phyloP scores from a whole-genome alignment of 2,797 vertebrate genomes.

The Tangara arthus region DNA sequence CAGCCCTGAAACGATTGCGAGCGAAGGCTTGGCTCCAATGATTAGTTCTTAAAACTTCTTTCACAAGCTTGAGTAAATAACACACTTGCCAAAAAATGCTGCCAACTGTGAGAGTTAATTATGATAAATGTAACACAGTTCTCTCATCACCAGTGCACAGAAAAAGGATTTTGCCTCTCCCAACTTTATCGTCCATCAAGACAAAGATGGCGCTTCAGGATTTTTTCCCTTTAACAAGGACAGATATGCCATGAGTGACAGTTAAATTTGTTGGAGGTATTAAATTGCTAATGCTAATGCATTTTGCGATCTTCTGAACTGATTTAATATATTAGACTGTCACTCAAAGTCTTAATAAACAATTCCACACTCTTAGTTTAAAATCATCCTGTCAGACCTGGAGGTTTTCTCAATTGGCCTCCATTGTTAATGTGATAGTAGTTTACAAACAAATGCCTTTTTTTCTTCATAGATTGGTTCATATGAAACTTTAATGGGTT shows the following conservation, averaged over 20 bases:
- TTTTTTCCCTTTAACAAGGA: conserved; percentile 64
- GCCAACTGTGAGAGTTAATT: conserved; percentile 66
- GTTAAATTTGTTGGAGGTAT: conserved; percentile 81
- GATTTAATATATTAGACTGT: conserved; percentile 82
- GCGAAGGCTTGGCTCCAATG: conserved; percentile 34
- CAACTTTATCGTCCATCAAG: conserved; percentile 58
- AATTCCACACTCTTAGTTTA: conserved; percentile 67
- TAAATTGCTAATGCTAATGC: conserved; percentile 80
- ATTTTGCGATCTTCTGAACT: conserved; percentile 80
- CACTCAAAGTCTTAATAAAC: conserved; percentile 82
- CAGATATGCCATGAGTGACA: conserved; percentile 78
- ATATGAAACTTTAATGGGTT: conserved; percentile 48
- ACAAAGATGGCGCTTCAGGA: conserved; percentile 47
- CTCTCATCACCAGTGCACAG: not conserved
- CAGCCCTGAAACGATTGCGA: conserved; percentile 41
- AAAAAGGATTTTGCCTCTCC: conserved; percentile 60
- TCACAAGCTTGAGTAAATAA: conserved; percentile 39
- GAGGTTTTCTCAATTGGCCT: conserved; percentile 65
- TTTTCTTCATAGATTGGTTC: conserved; percentile 27
- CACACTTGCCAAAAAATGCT: conserved; percentile 50
- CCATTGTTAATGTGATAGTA: conserved; percentile 61
- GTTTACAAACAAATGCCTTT: conserved; percentile 74
- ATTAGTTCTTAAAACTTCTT: conserved; percentile 60
- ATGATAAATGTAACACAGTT: conserved; percentile 62
- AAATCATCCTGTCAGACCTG: conserved; percentile 73